Percentiles rank a stretch among this genome's conserved stretches.
Evolutionary conservation across 2,113 vertebrate species (phyloP).

Genomic region (Spermophilus dauricus): DNA sequence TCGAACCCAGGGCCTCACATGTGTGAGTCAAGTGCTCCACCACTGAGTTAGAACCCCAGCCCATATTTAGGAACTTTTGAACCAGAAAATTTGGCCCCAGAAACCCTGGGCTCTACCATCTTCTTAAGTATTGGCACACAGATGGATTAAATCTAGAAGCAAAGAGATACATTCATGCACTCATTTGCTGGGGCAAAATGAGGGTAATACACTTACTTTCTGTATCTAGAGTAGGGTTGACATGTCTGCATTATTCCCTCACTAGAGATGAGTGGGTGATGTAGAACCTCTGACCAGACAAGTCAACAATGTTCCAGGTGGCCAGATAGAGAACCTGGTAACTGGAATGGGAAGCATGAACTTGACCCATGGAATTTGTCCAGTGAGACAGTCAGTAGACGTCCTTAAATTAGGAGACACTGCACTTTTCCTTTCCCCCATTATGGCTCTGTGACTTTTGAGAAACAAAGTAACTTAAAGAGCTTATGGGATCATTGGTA

Average conservation of each 20-base stretch:
- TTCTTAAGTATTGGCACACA: not conserved
- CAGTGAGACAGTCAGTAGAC: not conserved
- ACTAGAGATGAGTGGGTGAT: not conserved
- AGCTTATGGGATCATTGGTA: not conserved
- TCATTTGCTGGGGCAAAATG: not conserved
- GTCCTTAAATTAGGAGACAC: not conserved
- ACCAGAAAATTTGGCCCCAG: not conserved
- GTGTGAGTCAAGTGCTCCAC: too few species aligned
- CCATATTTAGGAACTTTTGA: not conserved
- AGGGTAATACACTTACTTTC: not conserved
- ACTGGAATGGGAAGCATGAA: not conserved
- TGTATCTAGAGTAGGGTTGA: not conserved
- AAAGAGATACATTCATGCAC: not conserved
- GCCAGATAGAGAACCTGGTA: not conserved
- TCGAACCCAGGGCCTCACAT: too few species aligned
- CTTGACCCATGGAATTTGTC: not conserved
- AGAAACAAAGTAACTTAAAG: not conserved
- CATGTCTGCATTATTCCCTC: not conserved
- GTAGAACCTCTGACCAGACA: not conserved
- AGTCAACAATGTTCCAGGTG: not conserved
- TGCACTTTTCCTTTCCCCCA: not conserved
- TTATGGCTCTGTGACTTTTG: not conserved
- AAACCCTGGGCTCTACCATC: not conserved
- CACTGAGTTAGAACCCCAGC: too few species aligned
- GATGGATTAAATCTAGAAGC: not conserved